Base-by-base conservation (phyloP, 1,140 invertebrate genomes). In the Achroia grisella region DNA sequence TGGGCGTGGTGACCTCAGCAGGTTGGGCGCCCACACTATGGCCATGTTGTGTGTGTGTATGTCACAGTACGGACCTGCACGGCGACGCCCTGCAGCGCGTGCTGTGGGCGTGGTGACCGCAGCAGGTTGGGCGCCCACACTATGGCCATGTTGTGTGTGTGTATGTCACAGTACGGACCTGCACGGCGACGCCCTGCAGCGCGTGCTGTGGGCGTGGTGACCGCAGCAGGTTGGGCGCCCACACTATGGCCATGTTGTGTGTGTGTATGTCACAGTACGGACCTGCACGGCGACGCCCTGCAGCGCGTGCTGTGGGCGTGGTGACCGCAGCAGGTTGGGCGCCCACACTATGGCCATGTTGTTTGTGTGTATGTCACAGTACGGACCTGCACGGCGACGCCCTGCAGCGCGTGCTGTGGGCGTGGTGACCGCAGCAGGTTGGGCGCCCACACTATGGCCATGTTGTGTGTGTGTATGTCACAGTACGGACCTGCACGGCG, bases 271-370 rank as follows among this genome's bases (percentile, higher is more conserved):
- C 97, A 91, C 8, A 93, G 5, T 10, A 29, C 28, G 28, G 28
- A 29, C 28, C 28, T n/a, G 2, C 10, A 35, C 33, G 12, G 91
- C 1, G 97, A 95, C 17, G 99, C 94, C 59, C 91, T 29, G 28
- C 5, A 29, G 28, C 28, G 28, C 28, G 28, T 29, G 28, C 10
- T 35, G 33, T 8, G 17, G 12, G 8, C n/a, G 41, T 8, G 96
- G 97, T 45, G 93, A 97, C 46, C 97, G 90, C 32, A 99, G 86
- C 15, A 99, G 85, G 88, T 99, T 99, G 0, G 97, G 98, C 0
- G 98, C 97, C 98, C 98, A 99, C 2, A 99, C 97, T 58, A 99
- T 99, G 42, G 98, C 97, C 64, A 99, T 91, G 50, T 29, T n/a
- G n/a, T n/a, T n/a, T n/a, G n/a, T n/a, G n/a, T n/a, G n/a, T n/a